These are phyloP conservation scores for Drosophila fuyamai DNA, from an alignment of 1,140 invertebrate species.

Conservation along the genomic window DNA sequence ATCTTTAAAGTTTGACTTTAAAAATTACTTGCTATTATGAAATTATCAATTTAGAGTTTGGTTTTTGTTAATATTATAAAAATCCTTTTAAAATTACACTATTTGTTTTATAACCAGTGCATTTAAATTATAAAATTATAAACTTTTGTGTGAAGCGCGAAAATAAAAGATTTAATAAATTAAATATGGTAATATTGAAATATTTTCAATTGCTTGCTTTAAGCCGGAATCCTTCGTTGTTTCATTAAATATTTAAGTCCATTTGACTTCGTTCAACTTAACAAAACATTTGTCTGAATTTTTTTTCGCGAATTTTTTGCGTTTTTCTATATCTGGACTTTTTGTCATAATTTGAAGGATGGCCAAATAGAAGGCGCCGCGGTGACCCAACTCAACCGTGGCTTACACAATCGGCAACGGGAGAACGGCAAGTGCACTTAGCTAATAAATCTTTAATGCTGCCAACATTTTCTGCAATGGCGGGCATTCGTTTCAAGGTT, in stretches of 20 bases:
- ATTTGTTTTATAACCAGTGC: too few species aligned
- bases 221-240: not conserved
- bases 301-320: constrained; percentile 8
- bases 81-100: too few species aligned
- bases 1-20: not conserved
- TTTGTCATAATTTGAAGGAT: constrained; percentile 40
- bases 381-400: constrained; percentile 56
- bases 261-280: constrained; percentile 2
- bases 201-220: not conserved
- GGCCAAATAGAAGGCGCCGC: constrained; percentile 49
- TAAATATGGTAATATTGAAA: too few species aligned
- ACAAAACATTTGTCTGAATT: constrained; percentile 1
- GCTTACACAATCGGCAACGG: constrained; percentile 39
- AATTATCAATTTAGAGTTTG: too few species aligned
- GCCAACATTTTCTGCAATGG: constrained; percentile 59
- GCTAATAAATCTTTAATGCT: constrained; percentile 78
- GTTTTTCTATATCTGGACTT: constrained; percentile 15
- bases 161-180: too few species aligned
- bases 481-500: constrained; percentile 69
- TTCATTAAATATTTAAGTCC: constrained; percentile 27
- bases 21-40: too few species aligned
- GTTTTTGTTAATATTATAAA: too few species aligned
- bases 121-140: too few species aligned
- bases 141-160: too few species aligned
- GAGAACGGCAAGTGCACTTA: constrained; percentile 69